These are phyloP conservation scores for Brachionus plicatilis DNA, from an alignment of 1,140 invertebrate genomes.

Conservation along the genomic window DNA sequence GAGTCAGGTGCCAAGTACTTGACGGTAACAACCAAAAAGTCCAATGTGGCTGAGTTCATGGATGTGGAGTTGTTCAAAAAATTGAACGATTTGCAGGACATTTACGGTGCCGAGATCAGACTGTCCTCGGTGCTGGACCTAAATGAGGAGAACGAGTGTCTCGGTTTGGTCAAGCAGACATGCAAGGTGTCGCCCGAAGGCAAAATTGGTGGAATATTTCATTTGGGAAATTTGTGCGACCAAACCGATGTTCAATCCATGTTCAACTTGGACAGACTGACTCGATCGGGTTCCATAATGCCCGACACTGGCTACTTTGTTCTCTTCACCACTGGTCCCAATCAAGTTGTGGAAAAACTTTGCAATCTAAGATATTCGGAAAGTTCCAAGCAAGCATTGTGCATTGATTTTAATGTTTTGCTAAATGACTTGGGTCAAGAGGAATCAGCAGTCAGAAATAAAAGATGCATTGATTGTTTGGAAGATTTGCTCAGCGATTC, in stretches of 20 bases:
- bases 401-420: constrained; percentile 12
- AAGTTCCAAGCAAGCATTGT: background rate
- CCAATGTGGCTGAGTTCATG: background rate
- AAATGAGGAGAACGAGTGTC: background rate
- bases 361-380: background rate
- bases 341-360: background rate
- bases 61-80: background rate
- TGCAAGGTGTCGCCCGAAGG: background rate
- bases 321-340: background rate
- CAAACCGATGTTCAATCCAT: background rate
- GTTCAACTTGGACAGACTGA: constrained; percentile 1
- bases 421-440: background rate
- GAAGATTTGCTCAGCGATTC: background rate
- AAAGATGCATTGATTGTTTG: background rate
- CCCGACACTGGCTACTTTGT: constrained; percentile 2
- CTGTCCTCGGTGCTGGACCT: background rate
- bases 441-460: background rate
- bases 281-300: background rate
- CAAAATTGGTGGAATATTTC: constrained; percentile 1
- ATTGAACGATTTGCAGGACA: constrained; percentile 9
- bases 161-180: background rate
- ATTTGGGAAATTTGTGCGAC: background rate
- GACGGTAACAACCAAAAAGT: background rate
- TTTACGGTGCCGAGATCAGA: background rate
- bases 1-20: background rate